A percentile compares a stretch with the other conserved stretches of the same genome.
Conservation (phyloP, 2,888 invertebrate genomes). For the Caenorhabditis sp. region DNA sequence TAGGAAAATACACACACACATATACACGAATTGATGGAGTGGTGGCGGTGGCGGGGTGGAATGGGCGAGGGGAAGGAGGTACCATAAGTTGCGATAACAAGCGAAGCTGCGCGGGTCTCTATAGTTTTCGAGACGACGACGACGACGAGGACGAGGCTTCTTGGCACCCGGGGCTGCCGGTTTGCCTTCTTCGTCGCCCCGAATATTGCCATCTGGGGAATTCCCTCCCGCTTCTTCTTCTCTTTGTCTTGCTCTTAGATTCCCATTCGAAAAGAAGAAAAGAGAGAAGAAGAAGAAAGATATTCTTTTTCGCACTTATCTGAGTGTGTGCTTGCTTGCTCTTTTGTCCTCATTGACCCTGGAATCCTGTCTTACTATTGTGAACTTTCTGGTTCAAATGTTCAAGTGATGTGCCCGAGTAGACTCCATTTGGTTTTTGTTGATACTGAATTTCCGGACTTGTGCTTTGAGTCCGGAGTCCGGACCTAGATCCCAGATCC, state of each 20-base stretch:
- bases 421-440: too few species aligned
- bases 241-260: constrained; percentile 40
- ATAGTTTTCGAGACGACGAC: constrained; percentile 17
- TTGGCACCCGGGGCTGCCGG: constrained; percentile 29
- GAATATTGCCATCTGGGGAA: constrained; percentile 50
- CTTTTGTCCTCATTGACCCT: constrained; percentile 16
- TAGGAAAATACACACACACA: constrained; percentile 7
- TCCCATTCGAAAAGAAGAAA: constrained; percentile 27
- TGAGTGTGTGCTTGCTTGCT: constrained; percentile 2
- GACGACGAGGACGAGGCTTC: too few species aligned
- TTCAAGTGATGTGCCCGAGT: background rate
- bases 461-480: too few species aligned
- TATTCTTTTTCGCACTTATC: constrained; percentile 43
- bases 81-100: constrained; percentile 62
- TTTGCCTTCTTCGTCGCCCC: constrained; percentile 35
- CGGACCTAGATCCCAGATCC: too few species aligned
- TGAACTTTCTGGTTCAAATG: constrained; percentile 10
- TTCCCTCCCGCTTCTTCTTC: constrained; percentile 29
- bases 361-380: background rate
- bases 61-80: constrained; percentile 38
- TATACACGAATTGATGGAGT: constrained; percentile 56
- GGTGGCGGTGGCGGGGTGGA: constrained; percentile 4
- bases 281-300: background rate
- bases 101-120: constrained; percentile 3
- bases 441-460: too few species aligned